phyloP scores from a whole-genome alignment of 2,888 invertebrate genomes.

The Hartigia nigra region DNA sequence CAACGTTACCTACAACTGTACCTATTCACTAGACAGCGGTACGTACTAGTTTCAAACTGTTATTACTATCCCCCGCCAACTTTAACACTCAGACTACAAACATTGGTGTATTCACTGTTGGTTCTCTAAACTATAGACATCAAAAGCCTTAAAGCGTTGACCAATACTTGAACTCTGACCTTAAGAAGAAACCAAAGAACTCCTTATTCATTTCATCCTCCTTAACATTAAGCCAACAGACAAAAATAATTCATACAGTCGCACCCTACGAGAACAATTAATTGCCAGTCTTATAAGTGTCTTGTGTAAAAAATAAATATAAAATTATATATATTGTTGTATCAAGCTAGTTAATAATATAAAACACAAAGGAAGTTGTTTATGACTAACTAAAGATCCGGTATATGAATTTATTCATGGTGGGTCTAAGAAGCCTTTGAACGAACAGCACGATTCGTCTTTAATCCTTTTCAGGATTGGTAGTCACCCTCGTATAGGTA shows the following conservation, averaged over 20 bases:
- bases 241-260: background rate
- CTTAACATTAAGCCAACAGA: background rate
- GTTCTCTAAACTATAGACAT: background rate
- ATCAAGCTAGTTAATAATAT: background rate
- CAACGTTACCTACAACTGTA: background rate
- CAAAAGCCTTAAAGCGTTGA: background rate
- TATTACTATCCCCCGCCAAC: background rate
- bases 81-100: background rate
- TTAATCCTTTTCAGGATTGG: background rate
- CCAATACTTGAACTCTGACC: background rate
- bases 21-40: background rate
- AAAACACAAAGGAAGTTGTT: background rate
- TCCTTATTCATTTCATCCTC: background rate
- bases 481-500: background rate
- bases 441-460: background rate
- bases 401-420: background rate
- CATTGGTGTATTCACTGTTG: background rate
- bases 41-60: background rate
- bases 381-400: background rate
- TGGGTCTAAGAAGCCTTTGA: background rate
- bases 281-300: too few species aligned
- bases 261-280: background rate
- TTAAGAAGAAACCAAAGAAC: background rate
- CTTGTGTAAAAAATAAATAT: background rate
- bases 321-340: background rate